Conservation (phyloP, 1,140 invertebrate genomes). For the Gryon sp. region DNA sequence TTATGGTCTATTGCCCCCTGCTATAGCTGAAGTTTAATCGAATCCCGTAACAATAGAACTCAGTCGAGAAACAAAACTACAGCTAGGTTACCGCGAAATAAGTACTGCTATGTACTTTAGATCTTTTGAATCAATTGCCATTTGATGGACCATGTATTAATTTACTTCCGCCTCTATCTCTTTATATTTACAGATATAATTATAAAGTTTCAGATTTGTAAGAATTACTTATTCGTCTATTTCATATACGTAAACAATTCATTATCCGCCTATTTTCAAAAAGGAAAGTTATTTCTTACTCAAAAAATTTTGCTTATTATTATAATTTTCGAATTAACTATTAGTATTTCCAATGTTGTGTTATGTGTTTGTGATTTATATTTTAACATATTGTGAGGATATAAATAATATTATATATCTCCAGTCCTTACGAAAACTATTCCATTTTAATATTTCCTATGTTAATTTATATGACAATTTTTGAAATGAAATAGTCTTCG, state of each 20-base stretch:
- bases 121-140: conserved; percentile 73
- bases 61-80: conserved; percentile 67
- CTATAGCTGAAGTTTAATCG: conserved; percentile 73
- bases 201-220: conserved; percentile 7
- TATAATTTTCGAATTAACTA: too few relatives aligned
- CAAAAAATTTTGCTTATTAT: neutral
- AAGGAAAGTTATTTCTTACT: too few relatives aligned
- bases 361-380: too few relatives aligned
- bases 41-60: conserved; percentile 72
- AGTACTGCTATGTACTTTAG: conserved; percentile 68
- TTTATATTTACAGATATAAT: conserved; percentile 5
- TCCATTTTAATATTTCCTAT: too few relatives aligned
- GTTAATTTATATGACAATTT: too few relatives aligned
- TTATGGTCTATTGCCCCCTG: conserved; percentile 54
- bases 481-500: too few relatives aligned
- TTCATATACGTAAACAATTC: neutral
- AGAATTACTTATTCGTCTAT: neutral
- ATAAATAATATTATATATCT: too few relatives aligned
- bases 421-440: too few relatives aligned
- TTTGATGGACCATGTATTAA: conserved; percentile 68
- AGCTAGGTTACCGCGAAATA: conserved; percentile 62
- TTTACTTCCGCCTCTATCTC: conserved; percentile 62
- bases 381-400: too few relatives aligned
- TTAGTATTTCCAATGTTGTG: too few relatives aligned
- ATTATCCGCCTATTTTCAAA: too few relatives aligned